Percentiles rank a stretch among this genome's conserved stretches.
Evolutionary conservation across 2,888 invertebrate species (phyloP).

Genomic region (Macrophya alboannulata): DNA sequence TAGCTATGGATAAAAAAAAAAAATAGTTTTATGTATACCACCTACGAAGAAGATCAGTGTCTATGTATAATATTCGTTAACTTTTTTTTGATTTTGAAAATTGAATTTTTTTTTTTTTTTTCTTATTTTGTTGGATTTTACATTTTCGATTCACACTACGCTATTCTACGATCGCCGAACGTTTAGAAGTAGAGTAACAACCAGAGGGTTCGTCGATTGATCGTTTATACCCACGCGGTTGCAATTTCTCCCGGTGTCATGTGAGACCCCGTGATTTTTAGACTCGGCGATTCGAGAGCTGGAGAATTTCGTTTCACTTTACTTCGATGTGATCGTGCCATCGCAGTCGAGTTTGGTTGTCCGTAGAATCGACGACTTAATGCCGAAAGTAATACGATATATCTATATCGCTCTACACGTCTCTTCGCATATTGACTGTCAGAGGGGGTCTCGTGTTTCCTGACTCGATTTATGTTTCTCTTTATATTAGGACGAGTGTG

Average conservation of each 20-base stretch:
- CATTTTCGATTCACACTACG: background rate
- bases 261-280: background rate
- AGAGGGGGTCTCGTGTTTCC: constrained; percentile 8
- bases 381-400: constrained; percentile 15
- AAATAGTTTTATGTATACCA: background rate
- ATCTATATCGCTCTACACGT: constrained; percentile 15
- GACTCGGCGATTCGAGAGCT: background rate
- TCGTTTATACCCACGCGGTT: background rate
- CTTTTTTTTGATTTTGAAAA: background rate
- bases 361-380: constrained; percentile 35
- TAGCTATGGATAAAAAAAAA: background rate
- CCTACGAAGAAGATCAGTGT: too few relatives aligned
- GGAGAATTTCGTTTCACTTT: constrained; percentile 12
- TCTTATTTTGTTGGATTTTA: background rate
- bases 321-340: background rate
- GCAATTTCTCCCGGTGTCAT: background rate
- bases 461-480: background rate
- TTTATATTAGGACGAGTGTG: background rate
- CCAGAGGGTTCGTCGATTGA: constrained; percentile 6
- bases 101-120: background rate
- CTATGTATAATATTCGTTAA: background rate
- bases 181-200: background rate
- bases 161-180: background rate
- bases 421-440: constrained; percentile 20
- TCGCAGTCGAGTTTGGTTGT: constrained; percentile 28